phyloP scores from a whole-genome alignment of 2,113 vertebrate genomes.

The Theristicus caerulescens region DNA sequence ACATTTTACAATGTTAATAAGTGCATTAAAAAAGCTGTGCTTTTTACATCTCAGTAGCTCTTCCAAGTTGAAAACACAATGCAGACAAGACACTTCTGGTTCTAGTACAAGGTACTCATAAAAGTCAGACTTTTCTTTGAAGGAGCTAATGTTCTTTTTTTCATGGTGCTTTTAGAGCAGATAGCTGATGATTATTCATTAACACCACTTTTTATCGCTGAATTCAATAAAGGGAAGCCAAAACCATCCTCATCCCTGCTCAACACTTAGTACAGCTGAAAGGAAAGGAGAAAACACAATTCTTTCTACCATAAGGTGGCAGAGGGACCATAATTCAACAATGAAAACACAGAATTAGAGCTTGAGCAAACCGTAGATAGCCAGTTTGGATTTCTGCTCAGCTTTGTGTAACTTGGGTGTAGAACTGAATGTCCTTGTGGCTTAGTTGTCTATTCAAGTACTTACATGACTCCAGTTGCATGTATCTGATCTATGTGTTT shows the following conservation, averaged over 20 bases:
- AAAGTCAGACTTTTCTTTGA: neutral
- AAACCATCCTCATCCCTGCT: neutral
- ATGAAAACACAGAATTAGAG: neutral
- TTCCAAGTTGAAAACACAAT: neutral
- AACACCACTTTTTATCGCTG: neutral
- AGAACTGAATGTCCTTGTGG: constrained; percentile 20
- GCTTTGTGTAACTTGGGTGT: constrained; percentile 11
- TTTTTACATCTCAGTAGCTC: neutral
- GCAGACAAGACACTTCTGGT: neutral
- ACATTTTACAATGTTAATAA: neutral
- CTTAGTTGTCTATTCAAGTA: neutral
- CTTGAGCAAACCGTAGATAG: neutral
- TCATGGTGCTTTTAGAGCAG: neutral
- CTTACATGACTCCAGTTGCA: neutral
- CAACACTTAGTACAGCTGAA: neutral
- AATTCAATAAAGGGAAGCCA: neutral
- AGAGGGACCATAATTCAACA: neutral
- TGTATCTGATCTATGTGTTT: neutral
- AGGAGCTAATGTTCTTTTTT: neutral
- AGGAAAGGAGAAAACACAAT: neutral
- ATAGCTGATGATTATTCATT: neutral
- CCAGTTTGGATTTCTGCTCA: neutral
- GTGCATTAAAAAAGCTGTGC: neutral
- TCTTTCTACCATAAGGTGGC: neutral
- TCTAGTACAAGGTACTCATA: neutral